Evolutionary conservation across 2,113 vertebrate genomes (phyloP), one percentile per base, ranked within the genome.

Genomic region (Scolopax mira): DNA sequence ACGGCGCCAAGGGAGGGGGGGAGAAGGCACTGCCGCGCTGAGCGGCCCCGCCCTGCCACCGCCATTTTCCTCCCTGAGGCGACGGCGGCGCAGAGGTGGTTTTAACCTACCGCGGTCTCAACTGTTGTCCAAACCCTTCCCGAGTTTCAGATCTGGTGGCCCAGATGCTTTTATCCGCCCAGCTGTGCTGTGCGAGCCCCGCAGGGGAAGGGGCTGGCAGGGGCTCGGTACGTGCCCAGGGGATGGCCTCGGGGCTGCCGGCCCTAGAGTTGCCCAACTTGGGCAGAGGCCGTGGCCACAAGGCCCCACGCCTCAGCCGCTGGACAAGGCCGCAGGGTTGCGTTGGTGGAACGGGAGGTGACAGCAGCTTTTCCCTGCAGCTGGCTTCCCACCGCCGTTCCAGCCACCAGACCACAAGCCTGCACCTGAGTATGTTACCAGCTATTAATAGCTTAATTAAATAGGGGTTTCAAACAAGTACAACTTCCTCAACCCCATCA

Each of bases 41-140:
- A 12, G 16, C 11, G 13, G 1, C 64, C 9, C 4, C 3, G n/a
- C 41, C 1, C 7, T 2, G 30, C 19, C 7, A 4, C 24, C 27
- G 14, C 16, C 25, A 5, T 17, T 18, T 5, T 13, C 4, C 17
- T 15, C 30, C 2, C 18, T 4, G 41, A 24, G 18, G 13, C 39
- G 4, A 8, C 12, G 4, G 2, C 17, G 18, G 15, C 7, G 39
- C 0, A 6, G 13, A 4, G 0, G 7, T 4, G 11, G 3, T 8
- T 27, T 54, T 10, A 28, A n/a, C 9, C 4, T 7, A 3, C 27
- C 2, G 13, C 14, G 5, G 8, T 19, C 31, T 2, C 31, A 10
- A 0, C 35, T 27, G 14, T 15, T 4, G 42, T 7, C 67, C 58
- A 13, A 7, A 7, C 51, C 13, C 37, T 55, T 12, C 22, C 28